Conservation (phyloP, 2,113 vertebrate genomes). For the Pandion haliaetus region DNA sequence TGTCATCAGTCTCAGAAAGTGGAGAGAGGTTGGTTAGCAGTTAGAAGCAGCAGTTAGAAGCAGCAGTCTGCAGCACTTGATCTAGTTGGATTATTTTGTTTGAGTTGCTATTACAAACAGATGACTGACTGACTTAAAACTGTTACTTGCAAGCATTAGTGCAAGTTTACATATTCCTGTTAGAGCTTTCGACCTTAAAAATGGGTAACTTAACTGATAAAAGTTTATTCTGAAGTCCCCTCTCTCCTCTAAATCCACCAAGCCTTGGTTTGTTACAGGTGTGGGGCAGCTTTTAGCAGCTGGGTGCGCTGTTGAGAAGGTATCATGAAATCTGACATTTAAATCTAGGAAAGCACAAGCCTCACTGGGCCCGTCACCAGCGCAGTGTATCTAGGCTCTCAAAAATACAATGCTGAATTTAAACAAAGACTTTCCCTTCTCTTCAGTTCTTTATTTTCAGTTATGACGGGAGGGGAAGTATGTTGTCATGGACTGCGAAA, state of each 20-base stretch:
- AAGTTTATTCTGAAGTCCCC: not conserved
- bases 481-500: fast-evolving
- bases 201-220: not conserved
- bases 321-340: not conserved
- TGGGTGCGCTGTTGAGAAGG: not conserved
- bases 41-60: not conserved
- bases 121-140: not conserved
- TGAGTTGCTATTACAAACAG: not conserved
- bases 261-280: not conserved
- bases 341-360: not conserved
- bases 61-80: not conserved
- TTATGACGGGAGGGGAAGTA: not conserved
- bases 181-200: not conserved
- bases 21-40: not conserved
- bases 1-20: not conserved
- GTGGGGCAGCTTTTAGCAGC: not conserved
- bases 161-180: not conserved
- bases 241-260: not conserved
- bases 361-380: not conserved
- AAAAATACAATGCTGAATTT: not conserved
- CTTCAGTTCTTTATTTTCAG: not conserved
- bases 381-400: not conserved
- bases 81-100: not conserved
- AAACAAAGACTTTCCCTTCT: not conserved
- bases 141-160: not conserved